These are phyloP conservation scores for Gordius sp. DNA, from an alignment of 2,888 invertebrate species.

Conservation along the genomic window DNA sequence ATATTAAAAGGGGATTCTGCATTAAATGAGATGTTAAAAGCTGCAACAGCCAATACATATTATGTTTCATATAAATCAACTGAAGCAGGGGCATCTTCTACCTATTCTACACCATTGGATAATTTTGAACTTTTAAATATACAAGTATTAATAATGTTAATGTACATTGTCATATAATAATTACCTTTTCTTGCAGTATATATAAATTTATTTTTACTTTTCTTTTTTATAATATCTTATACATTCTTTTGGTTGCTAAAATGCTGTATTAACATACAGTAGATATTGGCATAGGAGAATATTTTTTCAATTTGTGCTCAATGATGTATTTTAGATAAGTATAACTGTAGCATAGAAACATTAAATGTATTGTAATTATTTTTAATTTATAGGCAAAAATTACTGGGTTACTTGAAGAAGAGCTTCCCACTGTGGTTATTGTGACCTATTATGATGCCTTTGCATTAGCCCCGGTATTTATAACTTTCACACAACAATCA, in stretches of 20 bases:
- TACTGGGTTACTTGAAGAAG: constrained; percentile 30
- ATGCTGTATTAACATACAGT: too few species aligned
- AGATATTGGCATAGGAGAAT: too few species aligned
- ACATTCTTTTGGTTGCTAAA: too few species aligned
- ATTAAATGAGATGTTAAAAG: constrained; percentile 5
- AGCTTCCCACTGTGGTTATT: constrained; percentile 57
- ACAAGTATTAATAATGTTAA: neutral
- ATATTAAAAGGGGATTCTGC: constrained; percentile 13
- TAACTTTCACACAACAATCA: neutral
- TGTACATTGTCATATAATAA: too few species aligned
- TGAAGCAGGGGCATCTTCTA: neutral
- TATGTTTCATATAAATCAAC: neutral
- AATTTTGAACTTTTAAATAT: constrained; percentile 9
- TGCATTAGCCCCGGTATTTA: constrained; percentile 58
- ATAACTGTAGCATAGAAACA: neutral
- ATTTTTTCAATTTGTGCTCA: too few species aligned
- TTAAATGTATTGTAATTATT: too few species aligned
- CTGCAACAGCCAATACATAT: constrained; percentile 5
- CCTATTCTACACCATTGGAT: neutral
- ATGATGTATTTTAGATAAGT: neutral
- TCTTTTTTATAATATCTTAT: too few species aligned
- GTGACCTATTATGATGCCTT: constrained; percentile 76
- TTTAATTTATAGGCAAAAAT: neutral
- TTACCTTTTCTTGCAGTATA: too few species aligned
- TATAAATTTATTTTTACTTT: too few species aligned